These are phyloP conservation scores for Sebastes umbrosus DNA, from an alignment of 2,797 vertebrate genomes.

Conservation along the genomic window DNA sequence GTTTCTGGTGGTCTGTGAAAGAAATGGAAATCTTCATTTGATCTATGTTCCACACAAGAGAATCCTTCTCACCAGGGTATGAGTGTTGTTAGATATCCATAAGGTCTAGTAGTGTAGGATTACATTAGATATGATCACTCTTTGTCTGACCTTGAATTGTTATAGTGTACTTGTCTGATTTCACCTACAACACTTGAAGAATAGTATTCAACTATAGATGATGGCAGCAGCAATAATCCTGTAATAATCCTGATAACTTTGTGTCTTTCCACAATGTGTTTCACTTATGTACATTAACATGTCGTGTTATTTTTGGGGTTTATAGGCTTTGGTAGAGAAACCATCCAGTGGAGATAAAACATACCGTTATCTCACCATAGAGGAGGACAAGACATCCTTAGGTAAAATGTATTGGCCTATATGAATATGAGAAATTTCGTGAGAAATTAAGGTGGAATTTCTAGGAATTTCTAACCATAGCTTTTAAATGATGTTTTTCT, in stretches of 20 bases:
- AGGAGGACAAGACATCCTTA: slow-evolving; percentile 78
- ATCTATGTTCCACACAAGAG: slow-evolving; percentile 90
- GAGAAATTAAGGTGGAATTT: not conserved
- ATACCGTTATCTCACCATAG: slow-evolving; percentile 83
- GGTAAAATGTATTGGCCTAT: slow-evolving; percentile 72
- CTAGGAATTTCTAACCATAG: not conserved
- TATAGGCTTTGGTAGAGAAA: slow-evolving; percentile 83
- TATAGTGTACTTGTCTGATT: not conserved
- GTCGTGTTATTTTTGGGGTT: not conserved
- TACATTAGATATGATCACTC: not conserved
- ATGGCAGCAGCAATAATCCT: not conserved
- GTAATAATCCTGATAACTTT: not conserved
- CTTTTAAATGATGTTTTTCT: not conserved
- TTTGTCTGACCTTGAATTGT: not conserved
- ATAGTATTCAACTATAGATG: not conserved
- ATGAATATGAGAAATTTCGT: not conserved
- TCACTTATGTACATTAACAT: not conserved
- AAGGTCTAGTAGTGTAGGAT: not conserved
- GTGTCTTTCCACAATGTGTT: not conserved
- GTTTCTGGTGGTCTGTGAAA: slow-evolving; percentile 93
- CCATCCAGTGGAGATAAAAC: slow-evolving; percentile 72
- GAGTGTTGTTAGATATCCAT: not conserved
- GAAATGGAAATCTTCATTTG: slow-evolving; percentile 92
- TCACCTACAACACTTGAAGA: not conserved
- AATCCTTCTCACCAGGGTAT: slow-evolving; percentile 90